Conservation (phyloP, 1,140 invertebrate species). For the Lethrus apterus region DNA sequence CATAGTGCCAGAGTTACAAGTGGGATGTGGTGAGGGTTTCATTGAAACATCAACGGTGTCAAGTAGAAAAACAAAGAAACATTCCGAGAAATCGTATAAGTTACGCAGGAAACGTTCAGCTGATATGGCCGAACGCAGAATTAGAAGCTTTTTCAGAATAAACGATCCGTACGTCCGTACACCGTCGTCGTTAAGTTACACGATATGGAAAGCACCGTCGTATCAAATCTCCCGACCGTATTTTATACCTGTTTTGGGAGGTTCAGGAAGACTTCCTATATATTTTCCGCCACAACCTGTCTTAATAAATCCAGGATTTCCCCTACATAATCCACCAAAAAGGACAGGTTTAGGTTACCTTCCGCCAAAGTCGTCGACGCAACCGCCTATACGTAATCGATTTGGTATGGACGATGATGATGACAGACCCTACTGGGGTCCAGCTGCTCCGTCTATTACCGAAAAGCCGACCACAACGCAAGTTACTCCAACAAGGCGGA, state of each 20-base stretch:
- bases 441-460: neutral
- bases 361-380: constrained; percentile 10
- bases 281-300: constrained; percentile 35
- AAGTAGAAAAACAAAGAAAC: neutral
- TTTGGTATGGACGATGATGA: constrained; percentile 21
- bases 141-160: too few relatives aligned
- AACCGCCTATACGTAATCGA: constrained; percentile 11
- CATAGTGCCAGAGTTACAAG: constrained; percentile 38
- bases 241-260: constrained; percentile 35
- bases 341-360: neutral
- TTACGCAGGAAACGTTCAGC: too few relatives aligned
- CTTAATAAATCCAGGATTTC: constrained; percentile 23
- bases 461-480: neutral
- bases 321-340: constrained; percentile 23
- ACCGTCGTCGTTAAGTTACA: constrained; percentile 4
- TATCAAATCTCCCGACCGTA: constrained; percentile 32
- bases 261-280: constrained; percentile 26
- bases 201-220: constrained; percentile 26
- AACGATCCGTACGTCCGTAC: too few relatives aligned
- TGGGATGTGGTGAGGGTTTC: constrained; percentile 34
- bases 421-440: constrained; percentile 30
- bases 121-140: too few relatives aligned
- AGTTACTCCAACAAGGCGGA: constrained; percentile 23
- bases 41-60: neutral
- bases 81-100: neutral